Base-by-base conservation (phyloP, 2,113 vertebrate species). In the Morone chrysops region DNA sequence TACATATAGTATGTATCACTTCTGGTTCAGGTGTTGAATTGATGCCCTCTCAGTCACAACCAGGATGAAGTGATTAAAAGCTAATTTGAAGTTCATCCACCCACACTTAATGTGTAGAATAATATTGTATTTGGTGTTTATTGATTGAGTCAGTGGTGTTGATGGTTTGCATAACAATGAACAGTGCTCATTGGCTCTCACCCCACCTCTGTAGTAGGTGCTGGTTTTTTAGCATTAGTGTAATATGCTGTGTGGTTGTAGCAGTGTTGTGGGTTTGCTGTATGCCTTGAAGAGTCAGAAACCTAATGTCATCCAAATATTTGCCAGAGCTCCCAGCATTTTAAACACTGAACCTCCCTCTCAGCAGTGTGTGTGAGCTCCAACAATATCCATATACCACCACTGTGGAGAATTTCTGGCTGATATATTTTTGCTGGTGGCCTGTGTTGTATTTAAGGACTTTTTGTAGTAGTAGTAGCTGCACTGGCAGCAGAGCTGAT, bases 141-240 rank as follows among this genome's bases (percentile, higher is more conserved):
- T 4, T 68, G 50, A 57, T 43, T 54, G 68, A 73, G 41, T 73
- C 70, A 31, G 18, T 50, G 41, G 18, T 57, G 41, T n/a, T 40
- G 38, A 54, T 62, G 56, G 54, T 61, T 78, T 78, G 66, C 25
- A 8, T 25, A 40, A 25, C 31, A 22, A 69, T 22, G 31, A 41
- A 5, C 2, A 12, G 9, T 16, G 13, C 20, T 59, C 12, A 50
- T 7, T 60, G 41, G 20, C 69, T 72, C 48, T 65, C 48, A 6
- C 40, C 56, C 6, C 36, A 31, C 48, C 69, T 25, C 51, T 57
- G 50, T 1, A 72, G 68, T 11, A 36, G 57, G 54, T 20, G 47
- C 48, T 65, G 6, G 8, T 45, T 22, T 57, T 56, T 50, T 25
- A 48, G 31, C 20, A 16, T 20, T 2, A 22, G 7, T 20, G 50